Evolutionary conservation across 2,797 vertebrate species (phyloP), one percentile per base, ranked within the genome.

Genomic region (Leptodactylus fallax): DNA sequence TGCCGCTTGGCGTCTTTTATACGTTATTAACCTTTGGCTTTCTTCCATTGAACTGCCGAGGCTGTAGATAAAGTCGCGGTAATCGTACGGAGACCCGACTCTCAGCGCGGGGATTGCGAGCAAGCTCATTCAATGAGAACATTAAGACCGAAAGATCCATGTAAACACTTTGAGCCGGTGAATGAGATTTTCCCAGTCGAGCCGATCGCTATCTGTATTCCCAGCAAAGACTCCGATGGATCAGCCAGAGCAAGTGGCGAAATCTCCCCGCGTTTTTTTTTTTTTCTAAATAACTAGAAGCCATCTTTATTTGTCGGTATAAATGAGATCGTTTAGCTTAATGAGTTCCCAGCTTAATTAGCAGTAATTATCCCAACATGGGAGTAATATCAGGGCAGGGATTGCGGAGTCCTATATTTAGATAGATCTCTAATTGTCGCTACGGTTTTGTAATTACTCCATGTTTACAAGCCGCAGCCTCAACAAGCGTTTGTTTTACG

Each of bases 291-390:
- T 94, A 95, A 94, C 93, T 94, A 94, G 94, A 95, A 95, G 93
- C 95, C 94, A 95, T 96, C 94, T 95, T 93, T 89, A 89, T 89
- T 89, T 94, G 94, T 95, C 94, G 94, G 94, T 96, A 95, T 96
- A 96, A 96, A 96, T 96, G 96, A 97, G 96, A 96, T 97, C 96
- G 97, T 97, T 97, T 97, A 95, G 94, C 94, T 93, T 96, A 95
- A 96, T 96, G 96, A 97, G 96, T 96, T 96, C 96, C 96, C 96
- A 96, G 96, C 96, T 96, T 97, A 96, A 97, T 97, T 97, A 98
- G 97, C 96, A 96, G 93, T 95, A 97, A 97, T 97, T 97, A 98
- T 97, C 96, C 96, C 97, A 97, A 97, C 96, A 96, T 97, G 96
- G 95, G 96, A 97, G 96, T 97, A 96, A 97, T 97, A 97, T 96